Conservation (phyloP, 2,888 invertebrate genomes). For the Drosophila robusta region DNA sequence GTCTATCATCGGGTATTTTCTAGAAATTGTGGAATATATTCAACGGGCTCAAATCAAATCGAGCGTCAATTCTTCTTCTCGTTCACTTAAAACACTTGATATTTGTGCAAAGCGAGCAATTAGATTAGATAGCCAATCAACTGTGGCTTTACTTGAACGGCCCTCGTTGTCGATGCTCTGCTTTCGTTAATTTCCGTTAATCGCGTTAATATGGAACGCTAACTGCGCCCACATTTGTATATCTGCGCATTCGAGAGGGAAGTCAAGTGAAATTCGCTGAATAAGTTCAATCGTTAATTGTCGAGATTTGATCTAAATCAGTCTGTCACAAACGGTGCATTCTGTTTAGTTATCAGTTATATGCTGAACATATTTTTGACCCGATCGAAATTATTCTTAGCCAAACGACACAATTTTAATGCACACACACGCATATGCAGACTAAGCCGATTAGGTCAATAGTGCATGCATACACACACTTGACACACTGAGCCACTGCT, state of each 20-base stretch:
- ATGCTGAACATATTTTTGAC: not conserved
- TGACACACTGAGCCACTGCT: conserved; percentile 57
- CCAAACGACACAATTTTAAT: not conserved
- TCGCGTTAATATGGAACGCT: too few relatives aligned
- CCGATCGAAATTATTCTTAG: not conserved
- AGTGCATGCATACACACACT: conserved; percentile 40
- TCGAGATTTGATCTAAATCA: not conserved
- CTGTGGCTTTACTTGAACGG: conserved; percentile 23
- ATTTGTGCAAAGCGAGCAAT: conserved; percentile 42
- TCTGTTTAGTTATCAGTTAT: too few relatives aligned
- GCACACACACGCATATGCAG: not conserved
- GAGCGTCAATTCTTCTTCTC: conserved; percentile 33
- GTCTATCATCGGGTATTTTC: conserved; percentile 58
- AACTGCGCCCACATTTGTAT: not conserved
- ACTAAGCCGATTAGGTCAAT: conserved; percentile 58
- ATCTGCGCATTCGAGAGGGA: too few relatives aligned
- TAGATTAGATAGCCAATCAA: conserved; percentile 62
- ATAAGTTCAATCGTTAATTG: not conserved
- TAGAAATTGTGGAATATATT: conserved; percentile 70
- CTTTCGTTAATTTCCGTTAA: conserved; percentile 57
- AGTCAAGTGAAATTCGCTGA: not conserved
- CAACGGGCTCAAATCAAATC: conserved; percentile 39
- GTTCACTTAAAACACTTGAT: conserved; percentile 52
- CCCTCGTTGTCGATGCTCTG: conserved; percentile 7
- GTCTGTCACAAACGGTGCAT: too few relatives aligned